Conservation (phyloP, 1,140 invertebrate species). For the Bombus haemorrhoidalis region DNA sequence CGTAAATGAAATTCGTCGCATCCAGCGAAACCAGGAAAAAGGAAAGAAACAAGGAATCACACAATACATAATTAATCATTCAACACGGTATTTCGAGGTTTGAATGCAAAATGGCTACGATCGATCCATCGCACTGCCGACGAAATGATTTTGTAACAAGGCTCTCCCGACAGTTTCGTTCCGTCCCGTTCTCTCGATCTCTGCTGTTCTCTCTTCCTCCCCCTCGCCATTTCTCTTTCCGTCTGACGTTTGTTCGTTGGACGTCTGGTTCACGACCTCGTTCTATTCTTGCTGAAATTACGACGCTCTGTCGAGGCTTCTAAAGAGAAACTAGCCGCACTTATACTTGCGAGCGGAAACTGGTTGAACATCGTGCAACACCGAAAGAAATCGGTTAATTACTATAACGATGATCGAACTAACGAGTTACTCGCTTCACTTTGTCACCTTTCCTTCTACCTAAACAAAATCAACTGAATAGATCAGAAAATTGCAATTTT, state of each 20-base stretch:
- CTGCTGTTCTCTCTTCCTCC: slow-evolving; percentile 16
- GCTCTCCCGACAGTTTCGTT: slow-evolving; percentile 17
- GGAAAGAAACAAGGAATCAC: slow-evolving; percentile 7
- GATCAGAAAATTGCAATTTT: background rate
- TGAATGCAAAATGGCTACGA: slow-evolving; percentile 66
- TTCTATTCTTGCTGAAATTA: slow-evolving; percentile 70
- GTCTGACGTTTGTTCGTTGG: slow-evolving; percentile 43
- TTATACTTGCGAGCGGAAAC: slow-evolving; percentile 36
- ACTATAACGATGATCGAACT: background rate
- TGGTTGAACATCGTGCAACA: slow-evolving; percentile 26
- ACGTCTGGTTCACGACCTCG: slow-evolving; percentile 69
- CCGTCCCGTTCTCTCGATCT: slow-evolving; percentile 20
- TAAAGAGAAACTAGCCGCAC: slow-evolving; percentile 49
- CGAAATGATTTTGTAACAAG: slow-evolving; percentile 68
- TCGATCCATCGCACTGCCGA: slow-evolving; percentile 64
- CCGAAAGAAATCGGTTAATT: slow-evolving; percentile 1
- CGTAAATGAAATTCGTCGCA: slow-evolving; percentile 40
- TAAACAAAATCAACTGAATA: background rate
- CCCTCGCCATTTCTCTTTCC: slow-evolving; percentile 25
- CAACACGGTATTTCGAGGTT: slow-evolving; percentile 51
- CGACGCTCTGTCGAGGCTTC: slow-evolving; percentile 56
- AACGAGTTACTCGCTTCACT: background rate
- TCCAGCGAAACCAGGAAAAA: slow-evolving; percentile 23
- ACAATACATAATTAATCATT: slow-evolving; percentile 61
- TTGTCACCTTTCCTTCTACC: background rate